Percentiles rank a stretch among this genome's conserved stretches.
Evolutionary conservation across 2,113 vertebrate genomes (phyloP).

Genomic region (Microcebus griseorufus): DNA sequence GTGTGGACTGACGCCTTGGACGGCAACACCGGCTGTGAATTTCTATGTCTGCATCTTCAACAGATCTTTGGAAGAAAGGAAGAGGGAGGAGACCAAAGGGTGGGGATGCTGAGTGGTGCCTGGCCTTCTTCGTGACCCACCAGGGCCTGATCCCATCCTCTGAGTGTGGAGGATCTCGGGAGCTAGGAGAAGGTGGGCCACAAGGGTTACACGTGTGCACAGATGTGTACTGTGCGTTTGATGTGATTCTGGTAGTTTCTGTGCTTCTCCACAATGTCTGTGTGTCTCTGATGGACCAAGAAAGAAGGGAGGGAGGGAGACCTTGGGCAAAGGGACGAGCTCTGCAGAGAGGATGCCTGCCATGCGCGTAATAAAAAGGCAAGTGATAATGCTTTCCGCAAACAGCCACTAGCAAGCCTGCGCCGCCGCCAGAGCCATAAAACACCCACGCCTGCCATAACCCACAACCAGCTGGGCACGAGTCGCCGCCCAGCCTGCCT

Average conservation of each 20-base stretch:
- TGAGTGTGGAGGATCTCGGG: rapidly evolving
- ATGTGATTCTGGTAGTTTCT: neutral
- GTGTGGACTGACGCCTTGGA: neutral
- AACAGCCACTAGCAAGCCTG: slow-evolving; percentile 16
- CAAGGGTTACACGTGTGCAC: neutral
- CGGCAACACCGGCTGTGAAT: neutral
- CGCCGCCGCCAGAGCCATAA: neutral
- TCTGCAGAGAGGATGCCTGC: neutral
- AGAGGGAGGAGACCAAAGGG: neutral
- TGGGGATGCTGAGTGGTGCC: neutral
- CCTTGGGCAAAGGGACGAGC: neutral
- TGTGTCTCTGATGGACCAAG: neutral
- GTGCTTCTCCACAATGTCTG: neutral
- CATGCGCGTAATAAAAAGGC: slow-evolving; percentile 45
- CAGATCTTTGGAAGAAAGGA: neutral
- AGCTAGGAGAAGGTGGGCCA: neutral
- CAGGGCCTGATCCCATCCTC: neutral
- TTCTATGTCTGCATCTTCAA: neutral
- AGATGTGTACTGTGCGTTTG: rapidly evolving
- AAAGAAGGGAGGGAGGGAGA: neutral
- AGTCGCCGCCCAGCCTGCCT: neutral
- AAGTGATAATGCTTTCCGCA: neutral
- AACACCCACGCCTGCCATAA: slow-evolving; percentile 32
- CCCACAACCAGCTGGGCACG: neutral
- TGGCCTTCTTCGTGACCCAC: neutral